Conservation (phyloP, 2,113 vertebrate genomes). For the Sapayoa aenigma region DNA sequence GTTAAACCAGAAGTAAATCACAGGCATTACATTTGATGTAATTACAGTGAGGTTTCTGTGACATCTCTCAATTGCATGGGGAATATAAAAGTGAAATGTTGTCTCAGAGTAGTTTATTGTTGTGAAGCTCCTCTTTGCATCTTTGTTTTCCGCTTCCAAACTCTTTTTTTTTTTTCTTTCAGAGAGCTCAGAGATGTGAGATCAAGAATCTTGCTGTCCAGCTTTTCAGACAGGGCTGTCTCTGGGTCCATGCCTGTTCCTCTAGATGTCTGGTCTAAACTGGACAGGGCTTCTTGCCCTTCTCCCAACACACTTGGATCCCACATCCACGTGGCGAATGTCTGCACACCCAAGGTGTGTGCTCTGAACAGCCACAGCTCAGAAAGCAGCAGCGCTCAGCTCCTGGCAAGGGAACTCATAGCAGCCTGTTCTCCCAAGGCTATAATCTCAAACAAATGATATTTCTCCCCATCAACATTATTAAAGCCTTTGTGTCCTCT, state of each 20-base stretch:
- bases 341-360: background rate
- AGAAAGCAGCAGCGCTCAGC: background rate
- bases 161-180: background rate
- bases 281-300: background rate
- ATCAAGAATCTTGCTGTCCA: background rate
- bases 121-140: background rate
- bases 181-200: background rate
- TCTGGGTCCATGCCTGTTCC: rapidly evolving
- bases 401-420: background rate
- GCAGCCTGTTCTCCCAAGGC: slow-evolving; percentile 1
- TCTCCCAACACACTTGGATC: background rate
- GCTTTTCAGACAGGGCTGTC: background rate
- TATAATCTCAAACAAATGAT: slow-evolving; percentile 5
- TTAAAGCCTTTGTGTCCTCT: slow-evolving; percentile 16
- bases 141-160: background rate
- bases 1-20: slow-evolving; percentile 4
- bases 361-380: background rate
- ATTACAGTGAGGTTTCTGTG: background rate
- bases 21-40: background rate
- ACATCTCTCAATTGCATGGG: background rate
- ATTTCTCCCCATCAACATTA: slow-evolving; percentile 33
- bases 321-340: background rate
- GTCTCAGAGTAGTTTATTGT: background rate
- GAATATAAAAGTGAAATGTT: background rate
- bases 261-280: background rate